Conservation (phyloP, 2,113 vertebrate species). For the Oceanodroma tethys region DNA sequence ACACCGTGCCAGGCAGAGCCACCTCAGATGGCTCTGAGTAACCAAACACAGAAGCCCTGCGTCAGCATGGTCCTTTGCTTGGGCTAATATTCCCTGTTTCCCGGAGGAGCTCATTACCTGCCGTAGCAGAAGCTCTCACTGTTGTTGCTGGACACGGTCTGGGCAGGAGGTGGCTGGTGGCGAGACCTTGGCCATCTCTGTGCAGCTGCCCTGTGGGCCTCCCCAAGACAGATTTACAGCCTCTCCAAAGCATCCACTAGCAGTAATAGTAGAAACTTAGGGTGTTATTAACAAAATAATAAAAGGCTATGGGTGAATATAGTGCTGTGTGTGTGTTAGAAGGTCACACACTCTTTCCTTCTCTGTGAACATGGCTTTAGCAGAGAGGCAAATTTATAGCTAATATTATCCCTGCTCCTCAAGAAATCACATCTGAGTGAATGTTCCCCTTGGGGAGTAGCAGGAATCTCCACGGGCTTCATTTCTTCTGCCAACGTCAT, state of each 20-base stretch:
- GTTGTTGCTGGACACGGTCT: not conserved
- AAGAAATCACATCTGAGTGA: not conserved
- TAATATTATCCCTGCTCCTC: not conserved
- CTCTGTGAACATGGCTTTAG: not conserved
- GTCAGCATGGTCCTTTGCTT: not conserved
- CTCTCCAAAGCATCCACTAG: not conserved
- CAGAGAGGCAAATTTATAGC: not conserved
- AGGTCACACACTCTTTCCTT: not conserved
- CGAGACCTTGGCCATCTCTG: not conserved
- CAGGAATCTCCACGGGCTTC: not conserved
- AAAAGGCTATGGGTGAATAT: not conserved
- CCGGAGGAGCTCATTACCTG: not conserved
- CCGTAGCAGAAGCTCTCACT: not conserved
- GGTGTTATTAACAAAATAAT: not conserved
- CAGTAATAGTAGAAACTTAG: not conserved
- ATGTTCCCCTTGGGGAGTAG: not conserved
- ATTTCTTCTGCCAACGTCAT: not conserved
- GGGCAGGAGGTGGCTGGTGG: not conserved
- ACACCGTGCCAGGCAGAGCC: accelerated
- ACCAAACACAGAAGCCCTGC: not conserved
- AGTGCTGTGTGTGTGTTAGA: not conserved
- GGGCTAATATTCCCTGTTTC: not conserved
- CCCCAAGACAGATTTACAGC: not conserved
- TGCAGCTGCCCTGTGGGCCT: not conserved
- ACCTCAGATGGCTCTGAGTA: not conserved